These are phyloP conservation scores for Diplogasteroides magnus DNA, from an alignment of 1,140 invertebrate genomes.

Conservation along the genomic window DNA sequence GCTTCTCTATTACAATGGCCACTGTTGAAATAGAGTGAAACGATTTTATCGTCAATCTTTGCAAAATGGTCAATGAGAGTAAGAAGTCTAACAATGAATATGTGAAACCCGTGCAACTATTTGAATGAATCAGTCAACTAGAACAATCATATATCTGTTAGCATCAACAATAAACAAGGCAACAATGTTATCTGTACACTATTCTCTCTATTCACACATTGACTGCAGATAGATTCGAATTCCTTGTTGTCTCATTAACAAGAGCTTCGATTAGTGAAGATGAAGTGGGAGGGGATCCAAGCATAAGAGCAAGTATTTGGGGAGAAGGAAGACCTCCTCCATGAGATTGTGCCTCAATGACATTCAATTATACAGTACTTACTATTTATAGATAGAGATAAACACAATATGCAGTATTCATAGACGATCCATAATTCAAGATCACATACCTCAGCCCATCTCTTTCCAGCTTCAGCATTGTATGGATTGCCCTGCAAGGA, in stretches of 20 bases:
- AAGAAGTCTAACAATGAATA: no score
- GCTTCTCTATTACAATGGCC: no score
- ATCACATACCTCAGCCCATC: slow-evolving; percentile 42
- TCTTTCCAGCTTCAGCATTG: slow-evolving; percentile 55
- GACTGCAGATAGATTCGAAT: neutral
- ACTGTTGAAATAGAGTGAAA: no score
- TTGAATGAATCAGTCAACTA: no score
- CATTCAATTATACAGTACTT: neutral
- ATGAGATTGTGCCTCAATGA: slow-evolving; percentile 44
- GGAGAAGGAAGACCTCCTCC: slow-evolving; percentile 49
- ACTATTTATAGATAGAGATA: neutral
- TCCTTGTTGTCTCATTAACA: neutral
- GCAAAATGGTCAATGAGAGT: no score
- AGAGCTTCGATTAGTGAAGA: neutral
- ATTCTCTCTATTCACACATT: no score
- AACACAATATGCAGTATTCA: no score
- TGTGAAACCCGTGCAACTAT: no score
- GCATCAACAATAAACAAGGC: no score
- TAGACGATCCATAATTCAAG: neutral
- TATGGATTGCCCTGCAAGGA: slow-evolving; percentile 67
- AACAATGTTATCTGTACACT: no score
- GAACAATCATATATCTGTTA: no score
- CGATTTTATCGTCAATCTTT: no score
- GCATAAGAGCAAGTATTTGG: slow-evolving; percentile 33
- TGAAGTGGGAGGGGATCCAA: slow-evolving; percentile 30